A percentile compares a stretch with the other conserved stretches of the same genome.
phyloP scores from a whole-genome alignment of 2,113 vertebrate genomes.

The Onychostoma macrolepis region DNA sequence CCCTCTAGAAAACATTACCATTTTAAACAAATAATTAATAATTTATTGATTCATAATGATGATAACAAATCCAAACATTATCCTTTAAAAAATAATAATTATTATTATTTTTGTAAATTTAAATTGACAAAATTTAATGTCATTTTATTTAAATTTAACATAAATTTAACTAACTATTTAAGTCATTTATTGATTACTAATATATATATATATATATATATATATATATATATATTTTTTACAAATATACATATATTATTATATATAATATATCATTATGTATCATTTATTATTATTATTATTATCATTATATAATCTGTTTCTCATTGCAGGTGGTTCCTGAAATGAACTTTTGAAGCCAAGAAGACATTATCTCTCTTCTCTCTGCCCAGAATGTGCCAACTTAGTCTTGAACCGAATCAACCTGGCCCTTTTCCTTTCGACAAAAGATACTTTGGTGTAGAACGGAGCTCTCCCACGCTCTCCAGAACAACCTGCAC shows the following conservation, averaged over 20 bases:
- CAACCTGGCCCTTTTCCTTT: constrained; percentile 12
- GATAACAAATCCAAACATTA: neutral
- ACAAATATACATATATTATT: neutral
- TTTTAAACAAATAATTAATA: neutral
- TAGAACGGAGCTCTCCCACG: constrained; percentile 2
- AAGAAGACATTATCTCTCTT: constrained; percentile 17
- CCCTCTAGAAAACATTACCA: neutral
- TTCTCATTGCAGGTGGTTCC: neutral
- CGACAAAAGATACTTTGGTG: constrained; percentile 9
- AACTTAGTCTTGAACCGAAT: neutral
- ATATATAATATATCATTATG: no score
- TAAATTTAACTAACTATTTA: neutral
- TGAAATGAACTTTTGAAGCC: neutral
- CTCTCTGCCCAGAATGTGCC: constrained; percentile 39
- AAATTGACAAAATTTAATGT: no score
- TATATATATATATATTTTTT: neutral
- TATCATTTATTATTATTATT: neutral
- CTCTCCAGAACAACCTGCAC: constrained; percentile 1
- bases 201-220: neutral
- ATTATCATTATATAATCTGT: neutral
- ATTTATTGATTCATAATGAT: neutral
- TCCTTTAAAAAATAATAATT: no score
- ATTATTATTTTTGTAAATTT: no score
- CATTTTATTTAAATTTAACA: no score
- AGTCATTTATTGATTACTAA: neutral